These are phyloP conservation scores for Cichladusa arquata DNA, from an alignment of 2,113 vertebrate genomes.

Conservation along the genomic window DNA sequence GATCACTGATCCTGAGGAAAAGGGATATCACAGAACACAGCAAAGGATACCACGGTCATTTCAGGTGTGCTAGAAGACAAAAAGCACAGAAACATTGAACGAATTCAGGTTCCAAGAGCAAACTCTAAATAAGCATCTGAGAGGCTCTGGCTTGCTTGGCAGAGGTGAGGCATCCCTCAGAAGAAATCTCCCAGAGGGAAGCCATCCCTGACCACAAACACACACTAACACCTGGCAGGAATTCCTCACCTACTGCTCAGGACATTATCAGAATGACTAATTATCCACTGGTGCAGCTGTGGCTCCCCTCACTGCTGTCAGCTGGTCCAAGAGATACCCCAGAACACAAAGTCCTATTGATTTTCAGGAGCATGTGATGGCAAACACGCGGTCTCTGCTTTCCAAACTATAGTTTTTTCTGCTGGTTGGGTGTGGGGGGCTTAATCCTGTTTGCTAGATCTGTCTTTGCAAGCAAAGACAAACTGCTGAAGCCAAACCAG, in stretches of 20 bases:
- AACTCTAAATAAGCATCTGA: not conserved
- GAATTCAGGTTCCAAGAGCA: not conserved
- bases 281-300: not conserved
- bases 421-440: not conserved
- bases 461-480: not conserved
- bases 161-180: not conserved
- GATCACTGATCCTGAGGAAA: not conserved
- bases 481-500: not conserved
- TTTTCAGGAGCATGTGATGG: not conserved
- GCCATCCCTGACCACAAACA: not conserved
- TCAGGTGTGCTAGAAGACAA: not conserved
- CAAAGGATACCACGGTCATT: not conserved
- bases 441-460: slow-evolving; percentile 1
- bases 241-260: not conserved
- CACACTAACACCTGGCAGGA: not conserved
- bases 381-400: not conserved
- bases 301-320: not conserved
- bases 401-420: not conserved
- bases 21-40: not conserved
- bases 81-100: not conserved
- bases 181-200: not conserved
- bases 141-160: not conserved
- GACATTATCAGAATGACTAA: not conserved
- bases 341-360: not conserved
- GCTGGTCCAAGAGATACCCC: not conserved